Evolutionary conservation across 2,888 invertebrate genomes (phyloP).

Genomic region (Coenonympha arcania): DNA sequence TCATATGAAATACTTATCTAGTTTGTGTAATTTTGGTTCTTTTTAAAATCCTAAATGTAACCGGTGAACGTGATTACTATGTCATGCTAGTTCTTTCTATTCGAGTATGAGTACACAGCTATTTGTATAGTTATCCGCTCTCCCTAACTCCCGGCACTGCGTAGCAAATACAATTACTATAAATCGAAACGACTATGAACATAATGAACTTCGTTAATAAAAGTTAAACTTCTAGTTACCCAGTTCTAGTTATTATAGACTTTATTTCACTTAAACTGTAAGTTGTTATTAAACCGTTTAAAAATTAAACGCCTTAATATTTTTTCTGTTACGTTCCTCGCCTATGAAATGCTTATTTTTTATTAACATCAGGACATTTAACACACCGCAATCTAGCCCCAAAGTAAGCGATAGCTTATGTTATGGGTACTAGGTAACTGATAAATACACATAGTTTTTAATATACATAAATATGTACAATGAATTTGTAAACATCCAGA

Average conservation of each 20-base stretch:
- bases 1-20: slow-evolving; percentile 16
- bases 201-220: slow-evolving; percentile 15
- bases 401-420: too few species aligned
- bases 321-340: too few species aligned
- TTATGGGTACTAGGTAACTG: too few species aligned
- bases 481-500: too few species aligned
- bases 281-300: too few species aligned
- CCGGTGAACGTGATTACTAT: slow-evolving; percentile 13
- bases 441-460: too few species aligned
- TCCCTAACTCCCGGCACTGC: slow-evolving; percentile 21
- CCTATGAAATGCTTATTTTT: too few species aligned
- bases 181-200: slow-evolving; percentile 19
- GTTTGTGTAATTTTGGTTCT: slow-evolving; percentile 27
- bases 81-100: slow-evolving; percentile 28
- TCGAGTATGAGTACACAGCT: slow-evolving; percentile 15
- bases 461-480: too few species aligned
- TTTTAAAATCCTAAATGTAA: slow-evolving; percentile 24
- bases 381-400: too few species aligned
- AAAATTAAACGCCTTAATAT: too few species aligned
- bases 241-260: too few species aligned
- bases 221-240: slow-evolving; percentile 8
- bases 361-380: too few species aligned
- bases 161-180: slow-evolving; percentile 22
- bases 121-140: slow-evolving; percentile 15
- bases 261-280: slow-evolving; percentile 2